These are phyloP conservation scores for Drosophila ercepeae DNA, from an alignment of 1,140 invertebrate species.

Conservation along the genomic window DNA sequence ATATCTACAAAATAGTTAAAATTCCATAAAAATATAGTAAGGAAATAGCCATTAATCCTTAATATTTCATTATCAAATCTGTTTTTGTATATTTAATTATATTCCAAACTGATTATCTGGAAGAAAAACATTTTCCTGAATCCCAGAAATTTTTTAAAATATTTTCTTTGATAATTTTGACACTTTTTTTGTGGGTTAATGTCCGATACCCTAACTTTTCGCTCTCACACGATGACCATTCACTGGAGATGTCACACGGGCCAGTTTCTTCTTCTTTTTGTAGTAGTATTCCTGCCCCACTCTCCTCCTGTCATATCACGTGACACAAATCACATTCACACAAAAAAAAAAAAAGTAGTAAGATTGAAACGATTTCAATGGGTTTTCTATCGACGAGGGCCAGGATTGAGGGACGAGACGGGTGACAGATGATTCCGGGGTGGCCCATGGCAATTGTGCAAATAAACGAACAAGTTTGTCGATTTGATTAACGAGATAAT, in stretches of 20 bases:
- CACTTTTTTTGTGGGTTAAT: neutral
- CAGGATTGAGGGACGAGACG: neutral
- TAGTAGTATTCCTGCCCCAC: neutral
- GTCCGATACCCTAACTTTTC: neutral
- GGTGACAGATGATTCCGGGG: conserved; percentile 46
- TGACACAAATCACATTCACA: conserved; percentile 61
- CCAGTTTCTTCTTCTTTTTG: neutral
- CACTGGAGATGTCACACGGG: conserved; percentile 18
- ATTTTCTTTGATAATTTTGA: no score
- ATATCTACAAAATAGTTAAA: no score
- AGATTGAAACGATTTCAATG: conserved; percentile 9
- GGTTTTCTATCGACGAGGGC: conserved; percentile 15
- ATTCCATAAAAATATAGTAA: no score
- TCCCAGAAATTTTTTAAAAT: neutral
- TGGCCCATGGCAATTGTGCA: conserved; percentile 54
- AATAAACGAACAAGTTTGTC: conserved; percentile 52
- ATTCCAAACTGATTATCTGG: no score
- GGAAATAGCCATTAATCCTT: no score
- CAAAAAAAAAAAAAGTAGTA: conserved; percentile 17
- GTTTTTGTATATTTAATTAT: no score
- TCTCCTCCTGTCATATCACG: conserved; percentile 40
- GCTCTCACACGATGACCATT: conserved; percentile 1
- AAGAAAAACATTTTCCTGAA: no score
- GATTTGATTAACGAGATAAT: conserved; percentile 62
- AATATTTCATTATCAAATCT: no score